These are phyloP conservation scores for Sinella curviseta DNA, from an alignment of 1,140 invertebrate species.

Conservation along the genomic window DNA sequence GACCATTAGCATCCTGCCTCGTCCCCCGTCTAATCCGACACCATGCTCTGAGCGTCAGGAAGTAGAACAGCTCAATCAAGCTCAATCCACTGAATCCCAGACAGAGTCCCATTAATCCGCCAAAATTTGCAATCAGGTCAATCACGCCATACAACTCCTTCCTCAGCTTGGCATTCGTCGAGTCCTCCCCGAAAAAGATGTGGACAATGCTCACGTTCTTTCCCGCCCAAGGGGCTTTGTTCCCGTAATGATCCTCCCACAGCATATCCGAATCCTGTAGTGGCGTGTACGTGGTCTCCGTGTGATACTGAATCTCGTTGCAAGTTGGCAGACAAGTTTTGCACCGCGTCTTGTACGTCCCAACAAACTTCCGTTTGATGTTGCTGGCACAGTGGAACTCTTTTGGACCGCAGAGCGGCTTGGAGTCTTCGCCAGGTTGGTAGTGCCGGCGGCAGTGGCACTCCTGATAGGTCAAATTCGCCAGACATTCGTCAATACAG, in stretches of 20 bases:
- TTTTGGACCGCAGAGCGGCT: conserved; percentile 26
- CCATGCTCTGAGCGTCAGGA: conserved; percentile 31
- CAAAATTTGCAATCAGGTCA: conserved; percentile 35
- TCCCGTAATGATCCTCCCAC: conserved; percentile 1
- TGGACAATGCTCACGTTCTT: conserved; percentile 25
- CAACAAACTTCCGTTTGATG: conserved; percentile 28
- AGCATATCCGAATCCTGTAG: conserved; percentile 22
- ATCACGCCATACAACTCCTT: conserved; percentile 32
- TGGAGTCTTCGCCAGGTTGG: conserved; percentile 19
- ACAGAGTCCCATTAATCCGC: conserved; percentile 24
- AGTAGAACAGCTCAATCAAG: conserved; percentile 34
- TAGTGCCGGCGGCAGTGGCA: conserved; percentile 22
- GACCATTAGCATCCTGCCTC: not conserved
- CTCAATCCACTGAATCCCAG: conserved; percentile 31
- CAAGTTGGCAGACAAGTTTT: conserved; percentile 14
- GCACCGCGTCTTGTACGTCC: conserved; percentile 15
- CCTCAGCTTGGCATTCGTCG: conserved; percentile 22
- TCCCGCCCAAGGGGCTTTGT: not conserved
- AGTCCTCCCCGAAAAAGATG: conserved; percentile 25
- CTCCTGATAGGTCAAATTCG: conserved; percentile 21
- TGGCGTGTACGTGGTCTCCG: conserved; percentile 25
- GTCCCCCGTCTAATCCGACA: not conserved
- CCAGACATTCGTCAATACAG: conserved; percentile 27
- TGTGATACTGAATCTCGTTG: conserved; percentile 16
- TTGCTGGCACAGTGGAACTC: conserved; percentile 27